phyloP scores from a whole-genome alignment of 2,888 invertebrate genomes.

The Platynereis dumerilii region DNA sequence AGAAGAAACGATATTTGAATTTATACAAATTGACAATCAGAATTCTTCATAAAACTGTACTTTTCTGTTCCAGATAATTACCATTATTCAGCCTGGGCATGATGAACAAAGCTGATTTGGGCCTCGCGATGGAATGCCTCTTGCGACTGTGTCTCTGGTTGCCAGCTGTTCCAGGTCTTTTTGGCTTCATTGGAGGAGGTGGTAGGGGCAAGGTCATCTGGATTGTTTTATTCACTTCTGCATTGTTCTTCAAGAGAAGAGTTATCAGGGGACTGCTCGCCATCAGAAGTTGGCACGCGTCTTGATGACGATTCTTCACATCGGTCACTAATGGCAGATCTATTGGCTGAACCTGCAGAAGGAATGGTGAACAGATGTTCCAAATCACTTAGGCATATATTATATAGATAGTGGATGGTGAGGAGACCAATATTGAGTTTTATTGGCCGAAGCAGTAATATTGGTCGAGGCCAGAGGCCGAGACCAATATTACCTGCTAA shows the following conservation, averaged over 20 bases:
- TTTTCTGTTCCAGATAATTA: neutral
- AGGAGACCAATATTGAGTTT: too few species aligned
- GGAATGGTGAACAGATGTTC: too few species aligned
- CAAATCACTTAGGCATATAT: too few species aligned
- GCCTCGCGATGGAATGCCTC: slow-evolving; percentile 1
- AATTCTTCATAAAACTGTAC: too few species aligned
- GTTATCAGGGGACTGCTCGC: slow-evolving; percentile 48
- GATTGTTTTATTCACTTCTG: slow-evolving; percentile 40
- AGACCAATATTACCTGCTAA: too few species aligned
- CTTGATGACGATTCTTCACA: slow-evolving; percentile 40
- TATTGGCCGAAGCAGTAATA: too few species aligned
- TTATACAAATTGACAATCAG: neutral
- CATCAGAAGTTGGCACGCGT: slow-evolving; percentile 42
- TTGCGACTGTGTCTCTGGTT: slow-evolving; percentile 12
- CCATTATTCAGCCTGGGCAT: neutral
- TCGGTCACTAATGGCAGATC: slow-evolving; percentile 47
- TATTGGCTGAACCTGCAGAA: slow-evolving; percentile 49
- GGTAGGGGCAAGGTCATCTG: slow-evolving; percentile 50
- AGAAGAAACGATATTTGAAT: too few species aligned
- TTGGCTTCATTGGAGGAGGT: slow-evolving; percentile 36
- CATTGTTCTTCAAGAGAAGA: slow-evolving; percentile 35
- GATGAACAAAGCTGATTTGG: slow-evolving; percentile 5
- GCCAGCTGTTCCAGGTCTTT: slow-evolving; percentile 46
- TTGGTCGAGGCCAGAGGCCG: too few species aligned
- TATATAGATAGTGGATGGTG: too few species aligned